Conservation (phyloP, 2,797 vertebrate genomes). For the Vipera latastei region DNA sequence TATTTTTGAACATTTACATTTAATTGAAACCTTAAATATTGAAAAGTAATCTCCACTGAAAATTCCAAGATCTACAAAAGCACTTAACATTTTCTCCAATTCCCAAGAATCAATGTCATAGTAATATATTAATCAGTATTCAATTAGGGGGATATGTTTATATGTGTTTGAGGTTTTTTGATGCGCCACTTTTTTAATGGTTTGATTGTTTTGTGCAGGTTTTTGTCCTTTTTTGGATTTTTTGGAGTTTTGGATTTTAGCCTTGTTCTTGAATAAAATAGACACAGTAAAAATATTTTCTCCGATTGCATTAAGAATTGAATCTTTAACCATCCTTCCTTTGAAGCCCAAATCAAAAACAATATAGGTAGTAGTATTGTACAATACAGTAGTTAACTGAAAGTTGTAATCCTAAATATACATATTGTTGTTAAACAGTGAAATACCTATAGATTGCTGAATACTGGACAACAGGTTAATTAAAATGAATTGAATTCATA, state of each 20-base stretch:
- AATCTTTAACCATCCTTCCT: neutral
- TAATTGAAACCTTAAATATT: neutral
- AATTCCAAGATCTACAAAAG: neutral
- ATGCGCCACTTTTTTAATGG: neutral
- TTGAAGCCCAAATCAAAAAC: neutral
- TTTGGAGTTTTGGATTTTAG: neutral
- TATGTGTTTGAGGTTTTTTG: neutral
- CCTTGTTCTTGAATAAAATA: neutral
- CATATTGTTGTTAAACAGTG: neutral
- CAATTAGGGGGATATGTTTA: neutral
- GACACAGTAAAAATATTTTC: neutral
- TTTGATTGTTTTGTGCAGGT: neutral
- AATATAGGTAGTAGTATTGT: neutral
- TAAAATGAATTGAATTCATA: neutral
- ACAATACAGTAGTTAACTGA: neutral
- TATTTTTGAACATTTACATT: neutral
- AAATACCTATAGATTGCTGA: neutral
- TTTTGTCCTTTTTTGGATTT: neutral
- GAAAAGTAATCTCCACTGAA: neutral
- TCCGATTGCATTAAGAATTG: neutral
- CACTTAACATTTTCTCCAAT: neutral
- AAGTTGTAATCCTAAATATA: neutral
- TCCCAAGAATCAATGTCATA: neutral
- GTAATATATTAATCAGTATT: neutral
- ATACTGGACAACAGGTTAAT: neutral